phyloP scores from a whole-genome alignment of 1,140 invertebrate species.

The Drosophila pruinosa region DNA sequence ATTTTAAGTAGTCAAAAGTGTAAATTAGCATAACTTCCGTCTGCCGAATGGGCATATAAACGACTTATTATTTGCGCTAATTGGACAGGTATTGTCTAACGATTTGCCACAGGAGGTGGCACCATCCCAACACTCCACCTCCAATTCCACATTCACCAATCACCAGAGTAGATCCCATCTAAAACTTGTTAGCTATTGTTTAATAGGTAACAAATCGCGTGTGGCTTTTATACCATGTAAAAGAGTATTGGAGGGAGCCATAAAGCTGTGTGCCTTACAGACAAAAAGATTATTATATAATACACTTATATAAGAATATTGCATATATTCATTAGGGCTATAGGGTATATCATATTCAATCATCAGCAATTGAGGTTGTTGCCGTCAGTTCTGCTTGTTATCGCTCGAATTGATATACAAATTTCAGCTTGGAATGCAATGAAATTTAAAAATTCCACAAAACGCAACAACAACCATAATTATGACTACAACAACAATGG shows the following conservation, averaged over 20 bases:
- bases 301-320: too few relatives aligned
- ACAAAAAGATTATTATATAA: too few relatives aligned
- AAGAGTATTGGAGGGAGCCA: too few relatives aligned
- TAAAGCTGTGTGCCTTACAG: too few relatives aligned
- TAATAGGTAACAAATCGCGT: conserved; percentile 40
- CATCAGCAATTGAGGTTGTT: not conserved
- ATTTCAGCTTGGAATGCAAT: conserved; percentile 24
- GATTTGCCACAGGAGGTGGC: not conserved
- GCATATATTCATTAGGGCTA: too few relatives aligned
- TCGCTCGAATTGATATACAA: conserved; percentile 29
- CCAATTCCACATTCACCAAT: not conserved
- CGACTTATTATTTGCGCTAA: conserved; percentile 53
- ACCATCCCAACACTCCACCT: not conserved
- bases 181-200: conserved; percentile 51
- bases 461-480: not conserved
- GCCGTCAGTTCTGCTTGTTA: conserved; percentile 4
- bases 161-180: conserved; percentile 1
- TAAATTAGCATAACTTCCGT: conserved; percentile 76
- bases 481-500: not conserved
- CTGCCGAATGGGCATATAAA: conserved; percentile 44
- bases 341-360: not conserved
- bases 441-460: conserved; percentile 32
- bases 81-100: conserved; percentile 42
- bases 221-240: conserved; percentile 24
- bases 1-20: conserved; percentile 34